Percentiles rank a stretch among this genome's conserved stretches.
These are phyloP conservation scores for Acholoe squamosa DNA, from an alignment of 2,888 invertebrate genomes.

Conservation along the genomic window DNA sequence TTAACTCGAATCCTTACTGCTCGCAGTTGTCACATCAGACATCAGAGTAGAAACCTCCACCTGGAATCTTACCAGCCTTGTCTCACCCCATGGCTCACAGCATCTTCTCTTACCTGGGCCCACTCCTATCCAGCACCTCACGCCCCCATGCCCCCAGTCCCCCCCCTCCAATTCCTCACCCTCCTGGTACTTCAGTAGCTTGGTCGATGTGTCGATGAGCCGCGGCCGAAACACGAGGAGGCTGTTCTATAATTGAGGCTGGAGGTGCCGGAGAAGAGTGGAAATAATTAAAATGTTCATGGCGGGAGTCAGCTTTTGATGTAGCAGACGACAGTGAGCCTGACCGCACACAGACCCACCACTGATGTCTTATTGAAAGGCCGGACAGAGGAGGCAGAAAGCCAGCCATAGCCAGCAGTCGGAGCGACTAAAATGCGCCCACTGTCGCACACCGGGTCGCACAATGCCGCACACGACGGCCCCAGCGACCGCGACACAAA, in stretches of 20 bases:
- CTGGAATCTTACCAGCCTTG: too few species aligned
- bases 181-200: not conserved
- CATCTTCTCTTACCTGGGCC: too few species aligned
- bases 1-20: too few species aligned
- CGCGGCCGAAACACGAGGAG: constrained; percentile 1
- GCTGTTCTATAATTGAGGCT: constrained; percentile 31
- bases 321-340: not conserved
- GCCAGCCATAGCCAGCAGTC: not conserved
- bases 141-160: too few species aligned
- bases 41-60: too few species aligned
- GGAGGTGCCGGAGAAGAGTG: constrained; percentile 6
- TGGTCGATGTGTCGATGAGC: constrained; percentile 23
- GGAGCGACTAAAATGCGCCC: constrained; percentile 39
- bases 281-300: constrained; percentile 56
- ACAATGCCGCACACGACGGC: constrained; percentile 22
- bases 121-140: too few species aligned
- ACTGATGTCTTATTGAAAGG: constrained; percentile 52
- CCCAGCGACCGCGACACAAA: not conserved
- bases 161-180: not conserved
- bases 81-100: too few species aligned
- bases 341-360: constrained; percentile 5
- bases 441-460: not conserved
- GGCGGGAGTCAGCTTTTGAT: constrained; percentile 34
- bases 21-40: too few species aligned
- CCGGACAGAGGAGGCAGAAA: constrained; percentile 41